Base-by-base conservation (phyloP, 2,113 vertebrate species). In the Eurypyga helias region DNA sequence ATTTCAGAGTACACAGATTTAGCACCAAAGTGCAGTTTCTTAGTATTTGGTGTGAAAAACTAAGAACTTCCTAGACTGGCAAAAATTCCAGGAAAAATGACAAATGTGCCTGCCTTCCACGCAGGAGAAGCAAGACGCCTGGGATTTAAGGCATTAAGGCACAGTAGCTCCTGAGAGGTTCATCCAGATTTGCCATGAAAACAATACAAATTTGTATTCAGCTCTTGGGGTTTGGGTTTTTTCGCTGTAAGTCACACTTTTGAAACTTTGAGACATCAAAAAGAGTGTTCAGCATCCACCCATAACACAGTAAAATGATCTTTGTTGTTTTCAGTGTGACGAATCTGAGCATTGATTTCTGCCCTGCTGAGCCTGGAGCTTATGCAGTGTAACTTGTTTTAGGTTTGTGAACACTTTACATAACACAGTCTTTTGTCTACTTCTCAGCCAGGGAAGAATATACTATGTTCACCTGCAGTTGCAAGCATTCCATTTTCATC, bases 121-220 rank as follows among this genome's bases (percentile, higher is more conserved):
- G 33, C 28, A 88, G 94, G 48, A 72, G 57, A 81, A 79, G 12
- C 41, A 80, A 89, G 48, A 71, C 54, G 48, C 33, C 36, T 90
- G 75, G 57, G 46, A 78, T 86, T 83, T 82, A 88, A 82, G 69
- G 17, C 38, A 79, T 31, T 60, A 93, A 96, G 93, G 69, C 58
- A 84, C 67, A 95, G 25, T 48, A 70, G 29, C 83, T 79, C 21
- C 83, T 60, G 66, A 84, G 17, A 36, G 73, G 78, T 94, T 58
- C 61, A 89, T 90, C 87, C 64, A 84, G 61, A 82, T 94, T 95
- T 97, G 88, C 65, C 69, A 75, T 11, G 28, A 73, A 93, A 93
- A 95, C 31, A 57, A 55, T 67, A 75, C 31, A 90, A 81, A 91
- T 83, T 57, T 87, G 36, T 93, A 73, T 71, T 76, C 48, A 43